A percentile compares a stretch with the other conserved stretches of the same genome.
These are phyloP conservation scores for Protophormia terraenovae DNA, from an alignment of 2,888 invertebrate species.

Conservation along the genomic window DNA sequence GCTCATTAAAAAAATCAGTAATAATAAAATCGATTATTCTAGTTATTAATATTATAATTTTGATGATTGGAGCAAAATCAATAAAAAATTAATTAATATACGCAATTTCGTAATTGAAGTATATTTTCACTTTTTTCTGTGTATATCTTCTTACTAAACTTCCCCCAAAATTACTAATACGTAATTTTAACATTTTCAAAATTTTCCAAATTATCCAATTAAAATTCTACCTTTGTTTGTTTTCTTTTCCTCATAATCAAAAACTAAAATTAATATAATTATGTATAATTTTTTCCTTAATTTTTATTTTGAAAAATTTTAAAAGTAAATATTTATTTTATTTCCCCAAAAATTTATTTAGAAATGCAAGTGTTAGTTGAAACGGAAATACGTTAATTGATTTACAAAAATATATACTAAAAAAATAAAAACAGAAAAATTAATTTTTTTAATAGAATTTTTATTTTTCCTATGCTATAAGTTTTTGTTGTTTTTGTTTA, in stretches of 20 bases:
- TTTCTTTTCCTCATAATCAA: neutral
- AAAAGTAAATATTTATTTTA: conserved; percentile 37
- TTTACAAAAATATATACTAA: neutral
- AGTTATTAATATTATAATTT: too few relatives aligned
- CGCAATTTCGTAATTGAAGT: too few relatives aligned
- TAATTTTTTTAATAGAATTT: neutral
- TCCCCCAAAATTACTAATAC: neutral
- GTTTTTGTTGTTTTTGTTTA: neutral
- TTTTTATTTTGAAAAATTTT: neutral
- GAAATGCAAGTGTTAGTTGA: conserved; percentile 44
- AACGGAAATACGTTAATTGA: conserved; percentile 37
- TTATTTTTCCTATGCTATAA: neutral
- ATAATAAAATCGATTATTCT: too few relatives aligned
- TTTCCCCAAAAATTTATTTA: neutral
- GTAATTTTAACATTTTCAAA: too few relatives aligned
- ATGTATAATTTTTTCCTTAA: too few relatives aligned
- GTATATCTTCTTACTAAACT: too few relatives aligned
- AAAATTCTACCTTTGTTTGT: too few relatives aligned
- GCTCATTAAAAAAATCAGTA: too few relatives aligned
- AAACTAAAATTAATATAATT: neutral
- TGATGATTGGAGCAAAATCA: too few relatives aligned
- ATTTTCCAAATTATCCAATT: too few relatives aligned
- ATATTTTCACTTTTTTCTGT: too few relatives aligned
- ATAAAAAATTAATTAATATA: too few relatives aligned
- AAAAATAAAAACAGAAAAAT: neutral